Base-by-base conservation (phyloP, 2,888 invertebrate species). In the Rhopalosiphum nymphaeae region DNA sequence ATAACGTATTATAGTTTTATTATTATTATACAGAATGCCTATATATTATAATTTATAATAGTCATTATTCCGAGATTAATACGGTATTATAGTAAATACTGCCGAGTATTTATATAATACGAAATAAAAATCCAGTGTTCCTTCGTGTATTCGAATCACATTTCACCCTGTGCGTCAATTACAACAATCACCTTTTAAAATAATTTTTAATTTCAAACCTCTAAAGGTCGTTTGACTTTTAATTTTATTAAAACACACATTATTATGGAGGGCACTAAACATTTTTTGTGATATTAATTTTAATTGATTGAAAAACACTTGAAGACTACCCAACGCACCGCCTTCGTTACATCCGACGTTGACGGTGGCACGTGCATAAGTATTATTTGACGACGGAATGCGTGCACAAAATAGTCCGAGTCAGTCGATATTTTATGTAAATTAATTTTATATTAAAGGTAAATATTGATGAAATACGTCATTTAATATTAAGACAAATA, bases 221-320 rank as follows among this genome's bases (percentile, higher is more conserved):
- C 29, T 21, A 89, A 78, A 44, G 7, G 44, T 13, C 36, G 3
- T 16, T 29, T 44, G 46, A 57, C 57, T 89, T 89, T 89, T 89
- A 42, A 89, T 89, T 26, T 44, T 46, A 90, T 90, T 90, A 90
- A 90, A 53, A 78, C 53, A 78, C 46, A 53, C 10, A 21, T 56
- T 36, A 29, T 42, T 21, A 26, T 42, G 16, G 13, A 91, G n/a
- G 26, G 49, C n/a, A 49, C 90, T 89, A 67, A 42, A 84, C 89
- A 36, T n/a, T 91, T 84, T 42, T 46, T 16, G 25, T 44, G 44
- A 67, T 49, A 67, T 49, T 92, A 87, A 87, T 92, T 88, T 78
- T 88, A 67, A 92, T 88, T 88, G 87, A 92, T 67, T 92, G 36
- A 67, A 88, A 88, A 88, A 88, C 78, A 93, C 67, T 78, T 1